Evolutionary conservation across 64 coral and sea anemone species (phyloP).

Genomic region (Montipora foliosa): DNA sequence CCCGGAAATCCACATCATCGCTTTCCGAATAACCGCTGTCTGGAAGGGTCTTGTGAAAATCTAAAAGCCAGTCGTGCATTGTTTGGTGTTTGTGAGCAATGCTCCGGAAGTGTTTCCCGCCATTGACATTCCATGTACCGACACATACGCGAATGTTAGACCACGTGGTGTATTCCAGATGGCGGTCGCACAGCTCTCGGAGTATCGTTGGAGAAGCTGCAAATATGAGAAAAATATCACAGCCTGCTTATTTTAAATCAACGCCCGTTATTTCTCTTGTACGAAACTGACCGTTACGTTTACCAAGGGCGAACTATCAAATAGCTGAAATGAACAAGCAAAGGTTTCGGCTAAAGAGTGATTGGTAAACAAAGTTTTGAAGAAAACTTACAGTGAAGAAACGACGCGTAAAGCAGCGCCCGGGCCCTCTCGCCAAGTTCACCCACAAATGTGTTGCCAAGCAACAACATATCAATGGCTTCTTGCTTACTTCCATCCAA

Average conservation of each 20-base stretch:
- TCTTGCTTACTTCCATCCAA: slow-evolving; percentile 98
- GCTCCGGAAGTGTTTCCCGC: slow-evolving; percentile 93
- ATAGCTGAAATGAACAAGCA: too few relatives aligned
- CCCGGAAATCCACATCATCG: slow-evolving; percentile 58
- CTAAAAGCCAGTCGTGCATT: slow-evolving; percentile 96
- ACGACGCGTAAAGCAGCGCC: slow-evolving; percentile 85
- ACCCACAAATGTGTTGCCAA: slow-evolving; percentile 98
- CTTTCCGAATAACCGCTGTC: slow-evolving; percentile 79
- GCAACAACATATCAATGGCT: slow-evolving; percentile 97
- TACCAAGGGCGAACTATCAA: too few relatives aligned
- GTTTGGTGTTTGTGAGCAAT: slow-evolving; percentile 99
- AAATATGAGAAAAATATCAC: too few relatives aligned
- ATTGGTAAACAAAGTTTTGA: too few relatives aligned
- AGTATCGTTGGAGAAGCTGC: slow-evolving; percentile 94
- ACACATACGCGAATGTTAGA: slow-evolving; percentile 86
- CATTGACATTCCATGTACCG: slow-evolving; percentile 98
- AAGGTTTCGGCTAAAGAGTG: too few relatives aligned
- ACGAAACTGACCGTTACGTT: too few relatives aligned
- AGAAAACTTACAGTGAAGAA: slow-evolving; percentile 86
- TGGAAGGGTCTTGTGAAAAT: slow-evolving; percentile 89
- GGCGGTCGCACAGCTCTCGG: slow-evolving; percentile 92
- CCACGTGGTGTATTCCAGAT: slow-evolving; percentile 98
- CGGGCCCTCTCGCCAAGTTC: slow-evolving; percentile 91
- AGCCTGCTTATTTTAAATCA: too few relatives aligned
- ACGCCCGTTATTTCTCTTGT: too few relatives aligned